Evolutionary conservation across 2,797 vertebrate species (phyloP).

Genomic region (Sebastes steindachneri): DNA sequence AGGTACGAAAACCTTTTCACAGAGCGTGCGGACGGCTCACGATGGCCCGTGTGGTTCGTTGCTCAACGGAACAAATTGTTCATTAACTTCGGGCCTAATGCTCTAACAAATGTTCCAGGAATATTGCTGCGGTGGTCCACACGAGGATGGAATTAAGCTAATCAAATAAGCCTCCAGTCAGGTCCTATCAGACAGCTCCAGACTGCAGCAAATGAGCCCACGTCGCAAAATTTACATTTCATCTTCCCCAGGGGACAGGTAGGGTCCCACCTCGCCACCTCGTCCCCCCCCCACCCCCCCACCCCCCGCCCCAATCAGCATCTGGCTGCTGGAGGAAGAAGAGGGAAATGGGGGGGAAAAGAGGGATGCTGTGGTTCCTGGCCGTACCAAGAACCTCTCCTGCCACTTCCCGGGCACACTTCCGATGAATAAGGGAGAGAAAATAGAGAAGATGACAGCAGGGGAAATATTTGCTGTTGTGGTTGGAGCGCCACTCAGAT

Average conservation of each 20-base stretch:
- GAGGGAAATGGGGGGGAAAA: slow-evolving; percentile 35
- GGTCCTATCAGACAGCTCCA: slow-evolving; percentile 83
- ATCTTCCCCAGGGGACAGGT: slow-evolving; percentile 72
- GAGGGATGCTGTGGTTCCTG: slow-evolving; percentile 42
- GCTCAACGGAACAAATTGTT: slow-evolving; percentile 78
- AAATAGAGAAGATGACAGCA: slow-evolving; percentile 77
- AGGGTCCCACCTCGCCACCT: slow-evolving; percentile 57
- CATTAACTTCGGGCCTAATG: slow-evolving; percentile 77
- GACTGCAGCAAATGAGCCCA: slow-evolving; percentile 79
- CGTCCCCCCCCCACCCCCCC: slow-evolving; percentile 38
- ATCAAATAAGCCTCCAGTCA: slow-evolving; percentile 84
- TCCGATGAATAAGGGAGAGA: slow-evolving; percentile 64
- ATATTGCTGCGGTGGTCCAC: slow-evolving; percentile 73
- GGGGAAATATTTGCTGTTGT: slow-evolving; percentile 82
- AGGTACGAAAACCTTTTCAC: slow-evolving; percentile 57
- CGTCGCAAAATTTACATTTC: slow-evolving; percentile 79
- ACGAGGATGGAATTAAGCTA: slow-evolving; percentile 81
- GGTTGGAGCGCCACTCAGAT: slow-evolving; percentile 70
- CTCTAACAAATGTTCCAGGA: slow-evolving; percentile 74
- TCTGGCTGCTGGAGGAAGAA: slow-evolving; percentile 60
- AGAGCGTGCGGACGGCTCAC: slow-evolving; percentile 30
- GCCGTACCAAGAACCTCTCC: slow-evolving; percentile 45
- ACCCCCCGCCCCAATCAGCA: slow-evolving; percentile 59
- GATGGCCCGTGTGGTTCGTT: slow-evolving; percentile 61
- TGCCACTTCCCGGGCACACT: slow-evolving; percentile 57